Percentiles rank a stretch among this genome's conserved stretches.
These are phyloP conservation scores for Brachionus sp. DNA, from an alignment of 1,140 invertebrate species.

Conservation along the genomic window DNA sequence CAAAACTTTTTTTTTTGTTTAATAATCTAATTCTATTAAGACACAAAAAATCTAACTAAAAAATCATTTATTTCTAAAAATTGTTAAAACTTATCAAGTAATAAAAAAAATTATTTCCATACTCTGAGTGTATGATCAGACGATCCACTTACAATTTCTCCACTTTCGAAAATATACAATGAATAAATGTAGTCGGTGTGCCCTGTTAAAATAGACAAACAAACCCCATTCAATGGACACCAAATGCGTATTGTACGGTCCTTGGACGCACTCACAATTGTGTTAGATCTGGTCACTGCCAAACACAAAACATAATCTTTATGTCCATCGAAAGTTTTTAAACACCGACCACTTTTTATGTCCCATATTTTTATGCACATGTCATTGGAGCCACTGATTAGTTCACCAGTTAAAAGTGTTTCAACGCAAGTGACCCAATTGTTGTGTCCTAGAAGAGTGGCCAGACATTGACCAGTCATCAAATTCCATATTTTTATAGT, in stretches of 20 bases:
- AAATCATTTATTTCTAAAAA: neutral
- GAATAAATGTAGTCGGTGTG: neutral
- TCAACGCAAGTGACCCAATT: slow-evolving; percentile 59
- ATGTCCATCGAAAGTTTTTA: slow-evolving; percentile 55
- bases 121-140: neutral
- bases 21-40: neutral
- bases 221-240: neutral
- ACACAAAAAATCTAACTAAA: neutral
- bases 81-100: neutral
- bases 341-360: slow-evolving; percentile 89
- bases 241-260: neutral
- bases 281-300: neutral
- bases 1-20: no score
- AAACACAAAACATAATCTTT: neutral
- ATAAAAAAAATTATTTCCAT: slow-evolving; percentile 5
- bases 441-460: slow-evolving; percentile 94
- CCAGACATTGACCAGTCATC: slow-evolving; percentile 98
- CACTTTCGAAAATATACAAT: neutral
- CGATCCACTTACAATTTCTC: neutral
- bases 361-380: slow-evolving; percentile 99
- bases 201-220: neutral
- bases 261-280: neutral
- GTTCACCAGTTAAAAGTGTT: neutral
- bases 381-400: slow-evolving; percentile 93
- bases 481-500: slow-evolving; percentile 98